These are phyloP conservation scores for Bovichtus variegatus DNA, from an alignment of 2,797 vertebrate genomes.

Conservation along the genomic window DNA sequence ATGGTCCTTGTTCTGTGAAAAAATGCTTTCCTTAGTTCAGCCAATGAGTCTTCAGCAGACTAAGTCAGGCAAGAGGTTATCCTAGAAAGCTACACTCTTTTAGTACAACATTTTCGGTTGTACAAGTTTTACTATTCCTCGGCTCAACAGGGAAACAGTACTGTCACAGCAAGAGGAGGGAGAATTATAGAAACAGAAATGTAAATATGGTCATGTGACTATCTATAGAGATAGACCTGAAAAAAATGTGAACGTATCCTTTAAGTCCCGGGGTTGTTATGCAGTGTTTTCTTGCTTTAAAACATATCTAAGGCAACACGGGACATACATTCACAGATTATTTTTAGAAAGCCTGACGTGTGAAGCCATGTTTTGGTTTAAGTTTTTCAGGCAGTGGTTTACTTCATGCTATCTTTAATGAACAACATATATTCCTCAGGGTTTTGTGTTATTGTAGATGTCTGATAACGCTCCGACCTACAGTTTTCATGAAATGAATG, in stretches of 20 bases:
- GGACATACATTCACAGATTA: background rate
- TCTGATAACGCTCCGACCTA: background rate
- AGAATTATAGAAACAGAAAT: background rate
- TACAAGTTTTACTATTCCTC: background rate
- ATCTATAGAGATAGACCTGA: background rate
- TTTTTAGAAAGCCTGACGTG: slow-evolving; percentile 14
- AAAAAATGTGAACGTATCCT: background rate
- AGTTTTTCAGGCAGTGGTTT: background rate
- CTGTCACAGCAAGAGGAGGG: background rate
- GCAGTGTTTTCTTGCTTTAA: background rate
- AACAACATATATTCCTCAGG: no score
- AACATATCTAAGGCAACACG: background rate
- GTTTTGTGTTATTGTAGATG: background rate
- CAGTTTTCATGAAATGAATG: background rate
- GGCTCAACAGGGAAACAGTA: background rate
- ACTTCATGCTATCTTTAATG: background rate
- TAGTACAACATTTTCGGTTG: background rate
- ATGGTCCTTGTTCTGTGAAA: background rate
- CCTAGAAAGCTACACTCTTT: background rate
- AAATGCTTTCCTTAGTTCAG: background rate
- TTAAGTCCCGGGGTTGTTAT: background rate
- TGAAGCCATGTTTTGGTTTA: background rate
- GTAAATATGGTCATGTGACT: background rate
- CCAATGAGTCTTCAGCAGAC: background rate
- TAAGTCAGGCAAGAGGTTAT: background rate